These are phyloP conservation scores for Danio albolineatus DNA, from an alignment of 2,797 vertebrate species.

Conservation along the genomic window DNA sequence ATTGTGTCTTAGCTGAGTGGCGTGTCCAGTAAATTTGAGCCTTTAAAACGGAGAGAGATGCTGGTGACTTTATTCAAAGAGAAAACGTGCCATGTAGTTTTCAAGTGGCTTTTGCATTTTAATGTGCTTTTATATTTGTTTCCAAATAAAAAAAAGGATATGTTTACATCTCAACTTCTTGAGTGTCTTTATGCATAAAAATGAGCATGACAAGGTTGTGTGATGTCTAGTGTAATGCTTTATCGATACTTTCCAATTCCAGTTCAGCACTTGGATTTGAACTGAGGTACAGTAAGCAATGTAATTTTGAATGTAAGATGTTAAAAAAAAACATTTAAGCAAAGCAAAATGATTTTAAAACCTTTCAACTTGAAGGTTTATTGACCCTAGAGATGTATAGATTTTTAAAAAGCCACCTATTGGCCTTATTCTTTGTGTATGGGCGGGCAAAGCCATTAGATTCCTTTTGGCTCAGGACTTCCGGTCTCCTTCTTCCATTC, in stretches of 20 bases:
- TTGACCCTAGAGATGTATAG: too few relatives aligned
- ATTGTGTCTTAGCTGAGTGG: slow-evolving; percentile 52
- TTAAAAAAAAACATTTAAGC: not conserved
- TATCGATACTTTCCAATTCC: not conserved
- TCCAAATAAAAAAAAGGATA: slow-evolving; percentile 60
- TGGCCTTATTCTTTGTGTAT: too few relatives aligned
- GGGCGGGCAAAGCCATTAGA: too few relatives aligned
- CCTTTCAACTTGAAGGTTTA: not conserved
- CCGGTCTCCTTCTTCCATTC: too few relatives aligned
- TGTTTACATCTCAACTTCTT: slow-evolving; percentile 54
- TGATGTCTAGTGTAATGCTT: not conserved
- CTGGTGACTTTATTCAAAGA: slow-evolving; percentile 50
- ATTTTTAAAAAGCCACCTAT: too few relatives aligned
- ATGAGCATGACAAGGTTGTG: not conserved
- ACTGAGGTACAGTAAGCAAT: not conserved
- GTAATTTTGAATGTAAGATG: not conserved
- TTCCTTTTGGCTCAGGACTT: too few relatives aligned
- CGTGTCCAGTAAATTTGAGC: slow-evolving; percentile 36
- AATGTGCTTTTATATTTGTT: slow-evolving; percentile 65
- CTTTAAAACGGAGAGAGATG: slow-evolving; percentile 53
- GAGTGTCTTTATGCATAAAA: slow-evolving; percentile 15
- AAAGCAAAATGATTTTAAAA: not conserved
- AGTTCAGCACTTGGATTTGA: not conserved
- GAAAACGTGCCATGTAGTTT: slow-evolving; percentile 62
- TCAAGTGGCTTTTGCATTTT: slow-evolving; percentile 62